Conservation (phyloP, 2,888 invertebrate species). For the Sphaeridia pumilis region DNA sequence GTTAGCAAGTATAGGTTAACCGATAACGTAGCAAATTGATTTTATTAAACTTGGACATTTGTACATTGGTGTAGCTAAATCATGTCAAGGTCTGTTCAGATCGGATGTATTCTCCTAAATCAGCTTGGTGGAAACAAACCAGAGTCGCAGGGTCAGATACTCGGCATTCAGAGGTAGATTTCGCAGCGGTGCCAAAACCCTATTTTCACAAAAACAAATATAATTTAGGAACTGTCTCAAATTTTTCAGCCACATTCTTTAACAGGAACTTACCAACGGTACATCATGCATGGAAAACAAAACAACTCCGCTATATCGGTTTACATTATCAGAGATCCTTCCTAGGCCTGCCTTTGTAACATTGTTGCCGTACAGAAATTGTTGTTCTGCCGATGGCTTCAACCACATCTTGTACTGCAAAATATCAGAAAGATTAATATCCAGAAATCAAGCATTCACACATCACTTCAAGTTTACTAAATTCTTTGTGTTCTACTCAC, state of each 20-base stretch:
- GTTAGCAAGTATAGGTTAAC: too few species aligned
- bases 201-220: too few species aligned
- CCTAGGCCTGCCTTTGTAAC: constrained; percentile 89
- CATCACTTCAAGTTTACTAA: too few species aligned
- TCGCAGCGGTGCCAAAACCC: constrained; percentile 91
- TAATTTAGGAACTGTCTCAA: neutral
- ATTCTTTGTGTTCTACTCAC: constrained; percentile 41
- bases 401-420: constrained; percentile 89
- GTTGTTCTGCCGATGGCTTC: constrained; percentile 89
- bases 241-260: neutral
- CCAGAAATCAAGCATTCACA: too few species aligned
- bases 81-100: constrained; percentile 62
- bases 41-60: too few species aligned
- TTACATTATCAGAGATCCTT: constrained; percentile 88
- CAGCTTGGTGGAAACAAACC: constrained; percentile 92
- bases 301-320: constrained; percentile 85
- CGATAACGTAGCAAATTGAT: too few species aligned
- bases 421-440: constrained; percentile 17
- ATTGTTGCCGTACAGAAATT: constrained; percentile 95
- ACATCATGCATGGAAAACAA: constrained; percentile 88
- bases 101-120: constrained; percentile 92
- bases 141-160: constrained; percentile 82
- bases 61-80: too few species aligned
- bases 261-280: constrained; percentile 61
- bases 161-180: constrained; percentile 83